Base-by-base conservation (phyloP, 2,797 vertebrate genomes). In the Pempheris klunzingeri region DNA sequence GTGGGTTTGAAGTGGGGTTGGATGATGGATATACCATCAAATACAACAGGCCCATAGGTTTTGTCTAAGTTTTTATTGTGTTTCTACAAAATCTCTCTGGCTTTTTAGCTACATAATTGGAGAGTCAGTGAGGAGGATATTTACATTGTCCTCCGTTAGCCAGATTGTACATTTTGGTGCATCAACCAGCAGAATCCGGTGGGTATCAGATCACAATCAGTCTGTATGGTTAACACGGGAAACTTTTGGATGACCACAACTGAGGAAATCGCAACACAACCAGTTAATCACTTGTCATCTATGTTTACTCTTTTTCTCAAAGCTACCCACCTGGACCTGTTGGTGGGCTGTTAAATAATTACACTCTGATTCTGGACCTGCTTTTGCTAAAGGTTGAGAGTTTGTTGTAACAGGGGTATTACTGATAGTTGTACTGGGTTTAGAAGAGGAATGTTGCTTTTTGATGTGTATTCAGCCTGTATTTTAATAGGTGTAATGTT, bases 151-250 rank as follows among this genome's bases (percentile, higher is more conserved):
- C 10, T 73, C 26, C 2, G 3, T 20, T 38, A 22, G 15, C 15
- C 1, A 2, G 7, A 60, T 49, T 78, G 7, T 66, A 22, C 4
- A 12, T 43, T 60, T 49, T 38, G 5, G 12, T 20, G 38, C n/a
- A 32, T 53, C 13, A 54, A 44, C 18, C n/a, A 43, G 41, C 44
- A 43, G 13, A 74, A 65, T 59, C 44, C 44, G 32, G 4, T 22
- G 22, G 22, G 6, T 36, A 65, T 8, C 39, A 59, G 68, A 57
- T 74, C 6, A 3, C 28, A 43, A 11, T 41, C 15, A 1, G 30
- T 5, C 47, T 69, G 52, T 44, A 20, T 58, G 44, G 46, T 53
- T 69, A 88, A 71, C 50, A 39, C 24, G 71, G 69, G 36, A 71
- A 71, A 76, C 47, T 54, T 81, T 61, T 68, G 39, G 39, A 60